Conservation (phyloP, 2,797 vertebrate species). For the Halcyon chelicuti region DNA sequence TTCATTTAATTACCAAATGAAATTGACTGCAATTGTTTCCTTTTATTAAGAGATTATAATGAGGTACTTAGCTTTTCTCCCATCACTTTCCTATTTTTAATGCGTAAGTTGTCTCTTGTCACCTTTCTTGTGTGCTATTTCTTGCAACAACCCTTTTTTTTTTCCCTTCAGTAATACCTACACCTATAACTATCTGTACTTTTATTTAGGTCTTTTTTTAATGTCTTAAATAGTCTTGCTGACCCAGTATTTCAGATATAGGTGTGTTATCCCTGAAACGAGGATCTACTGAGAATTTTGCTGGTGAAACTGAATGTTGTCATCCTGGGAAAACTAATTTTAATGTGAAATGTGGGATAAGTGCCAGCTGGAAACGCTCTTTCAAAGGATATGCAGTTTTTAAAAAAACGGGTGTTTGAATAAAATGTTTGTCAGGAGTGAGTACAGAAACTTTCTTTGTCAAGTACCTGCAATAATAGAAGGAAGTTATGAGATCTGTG, state of each 20-base stretch:
- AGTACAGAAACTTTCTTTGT: not conserved
- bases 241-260: not conserved
- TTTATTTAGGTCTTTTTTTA: not conserved
- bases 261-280: not conserved
- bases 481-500: not conserved
- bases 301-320: not conserved
- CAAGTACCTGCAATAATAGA: not conserved
- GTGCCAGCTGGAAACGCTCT: not conserved
- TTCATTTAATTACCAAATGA: not conserved
- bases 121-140: not conserved
- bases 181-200: not conserved
- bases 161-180: not conserved
- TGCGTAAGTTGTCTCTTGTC: not conserved
- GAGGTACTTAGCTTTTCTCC: not conserved
- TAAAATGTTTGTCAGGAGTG: not conserved
- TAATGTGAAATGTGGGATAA: not conserved
- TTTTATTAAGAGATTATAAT: not conserved
- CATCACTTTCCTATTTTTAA: not conserved
- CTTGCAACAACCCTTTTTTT: not conserved
- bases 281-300: constrained; percentile 7
- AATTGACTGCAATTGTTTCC: not conserved
- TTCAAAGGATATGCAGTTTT: not conserved
- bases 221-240: not conserved
- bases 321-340: not conserved
- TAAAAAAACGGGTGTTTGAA: not conserved